Percentiles rank a stretch among this genome's conserved stretches.
These are phyloP conservation scores for Phainopepla nitens DNA, from an alignment of 2,113 vertebrate genomes.

Conservation along the genomic window DNA sequence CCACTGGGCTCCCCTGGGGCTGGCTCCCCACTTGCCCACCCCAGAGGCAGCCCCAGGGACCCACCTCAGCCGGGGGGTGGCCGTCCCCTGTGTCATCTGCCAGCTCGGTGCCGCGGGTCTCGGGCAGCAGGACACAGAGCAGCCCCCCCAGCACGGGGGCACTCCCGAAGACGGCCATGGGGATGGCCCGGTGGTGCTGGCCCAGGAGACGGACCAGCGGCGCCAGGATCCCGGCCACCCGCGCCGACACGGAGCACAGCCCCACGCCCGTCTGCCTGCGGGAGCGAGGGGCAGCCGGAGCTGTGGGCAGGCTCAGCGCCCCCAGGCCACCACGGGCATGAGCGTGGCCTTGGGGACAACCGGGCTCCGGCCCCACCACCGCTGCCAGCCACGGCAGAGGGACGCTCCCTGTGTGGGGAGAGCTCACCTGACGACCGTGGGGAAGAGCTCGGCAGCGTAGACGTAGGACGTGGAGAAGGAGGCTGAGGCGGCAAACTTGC, in stretches of 20 bases:
- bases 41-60: neutral
- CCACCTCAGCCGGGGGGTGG: neutral
- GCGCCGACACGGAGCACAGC: neutral
- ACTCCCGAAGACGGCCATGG: constrained; percentile 62
- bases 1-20: accelerated
- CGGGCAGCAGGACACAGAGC: constrained; percentile 80
- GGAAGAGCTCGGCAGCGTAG: constrained; percentile 86
- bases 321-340: neutral
- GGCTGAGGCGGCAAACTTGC: constrained; percentile 73
- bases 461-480: constrained; percentile 74
- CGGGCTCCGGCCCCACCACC: neutral
- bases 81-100: constrained; percentile 31
- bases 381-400: neutral
- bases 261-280: neutral
- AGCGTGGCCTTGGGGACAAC: accelerated
- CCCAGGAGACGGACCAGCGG: neutral
- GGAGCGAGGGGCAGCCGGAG: accelerated
- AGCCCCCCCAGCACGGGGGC: constrained; percentile 61
- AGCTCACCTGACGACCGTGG: constrained; percentile 81
- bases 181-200: neutral
- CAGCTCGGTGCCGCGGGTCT: constrained; percentile 74
- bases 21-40: neutral
- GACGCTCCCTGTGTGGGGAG: accelerated
- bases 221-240: neutral
- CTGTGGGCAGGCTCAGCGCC: neutral